phyloP scores from a whole-genome alignment of 1,140 invertebrate species.

The Campoletis sonorensis region DNA sequence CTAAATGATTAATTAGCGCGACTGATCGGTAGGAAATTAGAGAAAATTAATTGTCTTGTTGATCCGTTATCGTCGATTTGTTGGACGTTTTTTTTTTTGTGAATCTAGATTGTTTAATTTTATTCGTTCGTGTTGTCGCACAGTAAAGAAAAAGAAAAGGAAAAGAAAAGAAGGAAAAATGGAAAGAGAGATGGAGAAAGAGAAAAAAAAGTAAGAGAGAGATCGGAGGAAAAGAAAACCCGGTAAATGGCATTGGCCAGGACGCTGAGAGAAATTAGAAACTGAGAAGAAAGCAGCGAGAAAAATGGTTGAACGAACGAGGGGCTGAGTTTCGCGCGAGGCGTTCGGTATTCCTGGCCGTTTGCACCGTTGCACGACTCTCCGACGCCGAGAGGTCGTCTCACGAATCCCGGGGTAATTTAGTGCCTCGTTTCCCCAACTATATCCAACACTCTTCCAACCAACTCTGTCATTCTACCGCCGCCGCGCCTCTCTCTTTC shows the following conservation, averaged over 20 bases:
- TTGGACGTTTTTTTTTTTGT: too few relatives aligned
- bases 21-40: too few relatives aligned
- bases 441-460: background rate
- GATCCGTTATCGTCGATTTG: too few relatives aligned
- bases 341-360: slow-evolving; percentile 28
- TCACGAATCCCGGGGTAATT: slow-evolving; percentile 30
- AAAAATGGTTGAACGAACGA: slow-evolving; percentile 13
- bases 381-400: slow-evolving; percentile 31
- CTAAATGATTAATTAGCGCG: too few relatives aligned
- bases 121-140: too few relatives aligned
- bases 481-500: background rate
- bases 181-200: background rate
- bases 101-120: too few relatives aligned
- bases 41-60: too few relatives aligned
- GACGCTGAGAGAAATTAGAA: slow-evolving; percentile 36
- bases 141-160: background rate
- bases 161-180: background rate
- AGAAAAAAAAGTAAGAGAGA: background rate
- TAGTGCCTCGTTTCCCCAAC: slow-evolving; percentile 30
- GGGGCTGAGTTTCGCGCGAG: background rate
- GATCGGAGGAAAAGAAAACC: background rate
- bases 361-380: slow-evolving; percentile 32
- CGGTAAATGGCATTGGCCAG: background rate
- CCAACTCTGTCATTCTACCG: background rate
- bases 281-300: slow-evolving; percentile 35